phyloP scores from a whole-genome alignment of 2,113 vertebrate genomes.

The Mobula hypostoma region DNA sequence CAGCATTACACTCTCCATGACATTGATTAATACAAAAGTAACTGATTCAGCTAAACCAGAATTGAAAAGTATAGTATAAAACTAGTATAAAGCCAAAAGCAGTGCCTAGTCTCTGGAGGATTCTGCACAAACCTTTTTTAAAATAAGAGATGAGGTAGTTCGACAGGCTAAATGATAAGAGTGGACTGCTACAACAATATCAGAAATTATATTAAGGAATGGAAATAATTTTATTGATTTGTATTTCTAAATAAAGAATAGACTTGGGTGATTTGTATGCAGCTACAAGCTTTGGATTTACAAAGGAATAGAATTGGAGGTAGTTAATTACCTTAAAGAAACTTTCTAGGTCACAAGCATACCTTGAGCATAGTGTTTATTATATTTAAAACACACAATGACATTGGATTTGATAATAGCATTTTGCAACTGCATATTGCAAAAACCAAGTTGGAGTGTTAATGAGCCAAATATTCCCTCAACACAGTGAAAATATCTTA shows the following conservation, averaged over 20 bases:
- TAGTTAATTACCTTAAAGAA: background rate
- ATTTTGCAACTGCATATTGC: slow-evolving; percentile 55
- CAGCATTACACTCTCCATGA: background rate
- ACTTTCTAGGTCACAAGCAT: slow-evolving; percentile 52
- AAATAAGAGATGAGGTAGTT: slow-evolving; percentile 21
- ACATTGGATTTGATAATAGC: slow-evolving; percentile 76
- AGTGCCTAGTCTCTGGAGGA: background rate
- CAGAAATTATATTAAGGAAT: slow-evolving; percentile 55
- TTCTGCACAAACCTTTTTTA: background rate
- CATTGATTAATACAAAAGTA: background rate
- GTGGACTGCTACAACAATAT: slow-evolving; percentile 41
- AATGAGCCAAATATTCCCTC: background rate
- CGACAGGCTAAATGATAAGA: slow-evolving; percentile 20
- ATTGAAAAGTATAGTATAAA: slow-evolving; percentile 37
- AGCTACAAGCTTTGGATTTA: slow-evolving; percentile 46
- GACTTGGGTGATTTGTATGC: slow-evolving; percentile 50
- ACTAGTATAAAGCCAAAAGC: slow-evolving; percentile 40
- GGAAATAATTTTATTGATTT: slow-evolving; percentile 65
- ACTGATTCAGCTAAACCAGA: slow-evolving; percentile 23
- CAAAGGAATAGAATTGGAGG: slow-evolving; percentile 39
- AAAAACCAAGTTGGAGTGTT: background rate
- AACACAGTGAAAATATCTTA: background rate
- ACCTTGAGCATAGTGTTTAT: slow-evolving; percentile 70
- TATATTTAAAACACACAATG: slow-evolving; percentile 67
- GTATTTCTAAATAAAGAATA: slow-evolving; percentile 58